Percentiles rank a stretch among this genome's conserved stretches.
phyloP scores from a whole-genome alignment of 2,888 invertebrate species.

The Selenia dentaria region DNA sequence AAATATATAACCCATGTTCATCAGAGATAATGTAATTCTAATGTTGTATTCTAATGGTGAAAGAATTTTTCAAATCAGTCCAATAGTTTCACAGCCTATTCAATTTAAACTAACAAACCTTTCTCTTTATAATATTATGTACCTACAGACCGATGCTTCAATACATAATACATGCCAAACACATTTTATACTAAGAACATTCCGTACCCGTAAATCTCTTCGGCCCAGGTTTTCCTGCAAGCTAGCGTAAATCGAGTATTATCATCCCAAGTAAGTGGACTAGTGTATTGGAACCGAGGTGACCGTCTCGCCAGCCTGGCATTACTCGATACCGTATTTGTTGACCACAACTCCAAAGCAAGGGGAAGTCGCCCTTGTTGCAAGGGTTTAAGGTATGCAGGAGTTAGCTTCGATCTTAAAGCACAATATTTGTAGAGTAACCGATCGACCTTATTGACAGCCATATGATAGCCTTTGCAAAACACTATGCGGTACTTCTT shows the following conservation, averaged over 20 bases:
- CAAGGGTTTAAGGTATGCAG: conserved; percentile 22
- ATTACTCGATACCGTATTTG: conserved; percentile 58
- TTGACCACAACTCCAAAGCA: conserved; percentile 58
- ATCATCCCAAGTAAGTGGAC: conserved; percentile 31
- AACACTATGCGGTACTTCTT: conserved; percentile 53
- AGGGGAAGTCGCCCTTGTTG: conserved; percentile 27
- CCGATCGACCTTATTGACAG: conserved; percentile 68
- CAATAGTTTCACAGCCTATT: no score
- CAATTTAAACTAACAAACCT: no score
- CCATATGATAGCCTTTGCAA: conserved; percentile 64
- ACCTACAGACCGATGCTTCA: no score
- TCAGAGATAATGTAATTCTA: no score
- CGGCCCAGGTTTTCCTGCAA: conserved; percentile 9
- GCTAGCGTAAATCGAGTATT: conserved; percentile 17
- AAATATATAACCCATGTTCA: no score
- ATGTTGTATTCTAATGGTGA: no score
- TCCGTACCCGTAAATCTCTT: background rate
- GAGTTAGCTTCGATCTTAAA: conserved; percentile 48
- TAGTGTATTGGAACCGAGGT: conserved; percentile 32
- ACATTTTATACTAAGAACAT: no score
- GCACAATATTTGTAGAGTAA: conserved; percentile 71
- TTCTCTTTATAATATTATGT: no score
- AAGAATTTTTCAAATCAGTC: no score
- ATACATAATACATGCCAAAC: no score
- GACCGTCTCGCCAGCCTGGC: conserved; percentile 32